A percentile compares a stretch with the other conserved stretches of the same genome.
Conservation (phyloP, 2,113 vertebrate species). For the Rhinolophus sinicus region DNA sequence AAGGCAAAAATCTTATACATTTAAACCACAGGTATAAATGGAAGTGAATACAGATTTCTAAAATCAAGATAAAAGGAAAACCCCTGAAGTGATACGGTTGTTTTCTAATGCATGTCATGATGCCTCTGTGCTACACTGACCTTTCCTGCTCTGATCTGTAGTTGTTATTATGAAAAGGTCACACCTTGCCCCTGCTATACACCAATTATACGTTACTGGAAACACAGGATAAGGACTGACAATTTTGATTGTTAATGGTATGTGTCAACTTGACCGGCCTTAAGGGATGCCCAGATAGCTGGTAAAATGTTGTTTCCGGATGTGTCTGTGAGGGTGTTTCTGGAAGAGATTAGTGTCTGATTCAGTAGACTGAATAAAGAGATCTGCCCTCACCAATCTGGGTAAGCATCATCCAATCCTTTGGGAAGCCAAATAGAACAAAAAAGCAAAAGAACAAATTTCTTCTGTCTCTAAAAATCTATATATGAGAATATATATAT, state of each 20-base stretch:
- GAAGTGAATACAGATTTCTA: slow-evolving; percentile 5
- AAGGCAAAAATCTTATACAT: background rate
- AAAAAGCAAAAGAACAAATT: background rate
- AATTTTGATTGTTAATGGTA: background rate
- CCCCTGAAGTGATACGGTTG: background rate
- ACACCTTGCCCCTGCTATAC: slow-evolving; percentile 7
- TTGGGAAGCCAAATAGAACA: too few species aligned
- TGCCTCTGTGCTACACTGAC: background rate
- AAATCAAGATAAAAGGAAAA: background rate
- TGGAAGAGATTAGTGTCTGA: background rate
- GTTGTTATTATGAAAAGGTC: slow-evolving; percentile 69
- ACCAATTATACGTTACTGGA: slow-evolving; percentile 43
- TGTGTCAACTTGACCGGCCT: background rate
- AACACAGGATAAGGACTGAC: background rate
- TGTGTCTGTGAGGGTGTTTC: background rate
- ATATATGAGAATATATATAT: background rate
- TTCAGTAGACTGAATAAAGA: background rate
- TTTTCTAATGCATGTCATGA: slow-evolving; percentile 26
- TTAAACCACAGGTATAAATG: background rate
- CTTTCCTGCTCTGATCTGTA: slow-evolving; percentile 53
- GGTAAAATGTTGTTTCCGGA: background rate
- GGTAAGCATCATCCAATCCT: background rate
- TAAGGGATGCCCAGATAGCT: background rate
- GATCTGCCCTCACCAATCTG: background rate
- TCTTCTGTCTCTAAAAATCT: background rate